Base-by-base conservation (phyloP, 2,797 vertebrate genomes). In the Momotus momota region DNA sequence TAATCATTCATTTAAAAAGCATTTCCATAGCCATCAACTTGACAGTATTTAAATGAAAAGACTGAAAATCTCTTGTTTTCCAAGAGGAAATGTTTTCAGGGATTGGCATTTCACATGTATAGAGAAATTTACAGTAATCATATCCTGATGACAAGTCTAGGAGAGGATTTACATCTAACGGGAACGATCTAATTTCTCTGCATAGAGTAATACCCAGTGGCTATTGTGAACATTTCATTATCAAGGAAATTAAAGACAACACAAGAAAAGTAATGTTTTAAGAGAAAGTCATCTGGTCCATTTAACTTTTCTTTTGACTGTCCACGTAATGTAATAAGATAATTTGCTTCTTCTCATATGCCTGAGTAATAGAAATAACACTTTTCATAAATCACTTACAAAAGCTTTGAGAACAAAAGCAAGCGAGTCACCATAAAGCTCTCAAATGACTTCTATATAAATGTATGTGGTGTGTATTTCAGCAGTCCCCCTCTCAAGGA, bases 181-280 rank as follows among this genome's bases (percentile, higher is more conserved):
- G 82, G 92, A 97, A 96, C 1, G n/a, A 97, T 95, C 94, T 97
- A 97, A 97, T 96, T 97, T 77, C 92, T 67, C 61, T 94, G 95
- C 78, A 78, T 94, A 93, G 77, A 69, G 81, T 96, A 97, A 97
- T 97, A 94, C 75, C 82, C 89, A 89, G 52, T 95, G 90, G 88
- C 96, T 94, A 97, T 94, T 94, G 93, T 90, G 88, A 97, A 83
- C 79, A 57, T 96, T 92, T 94, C 95, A 93, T 93, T 97, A 97
- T 91, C 74, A 94, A 95, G 93, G 96, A 97, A 97, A 97, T 96
- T 93, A 96, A 96, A 97, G 77, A 91, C 62, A 97, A 97, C 84
- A 94, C 89, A 96, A 96, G 93, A 81, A 90, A 97, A 97, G 96
- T 94, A 71, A 58, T 94, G 92, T 94, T 97, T 96, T 93, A 95